Conservation (phyloP, 2,797 vertebrate genomes). For the Acanthornis magna region DNA sequence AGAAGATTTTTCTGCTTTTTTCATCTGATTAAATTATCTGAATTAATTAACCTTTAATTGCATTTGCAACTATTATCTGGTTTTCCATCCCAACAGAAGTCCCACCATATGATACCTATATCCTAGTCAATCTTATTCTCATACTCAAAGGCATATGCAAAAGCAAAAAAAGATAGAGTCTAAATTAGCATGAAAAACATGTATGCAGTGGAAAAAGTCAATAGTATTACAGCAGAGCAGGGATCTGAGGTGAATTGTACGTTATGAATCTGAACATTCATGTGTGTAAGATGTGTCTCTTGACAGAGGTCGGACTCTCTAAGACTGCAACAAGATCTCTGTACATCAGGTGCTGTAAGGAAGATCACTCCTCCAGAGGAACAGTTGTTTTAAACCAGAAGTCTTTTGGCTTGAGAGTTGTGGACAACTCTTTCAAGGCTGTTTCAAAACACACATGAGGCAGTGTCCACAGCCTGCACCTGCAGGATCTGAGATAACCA, state of each 20-base stretch:
- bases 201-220: neutral
- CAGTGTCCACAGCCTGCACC: neutral
- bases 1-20: neutral
- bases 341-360: neutral
- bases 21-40: neutral
- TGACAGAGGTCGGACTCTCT: neutral
- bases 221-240: neutral
- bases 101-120: conserved; percentile 34
- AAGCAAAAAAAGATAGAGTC: neutral
- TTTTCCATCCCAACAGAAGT: conserved; percentile 33
- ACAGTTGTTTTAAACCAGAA: neutral
- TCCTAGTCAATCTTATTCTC: neutral
- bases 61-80: conserved; percentile 20
- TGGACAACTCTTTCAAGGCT: neutral
- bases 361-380: neutral
- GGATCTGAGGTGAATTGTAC: neutral
- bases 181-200: neutral
- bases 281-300: neutral
- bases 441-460: neutral
- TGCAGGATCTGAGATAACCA: neutral
- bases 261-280: neutral
- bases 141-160: neutral
- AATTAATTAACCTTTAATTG: conserved; percentile 57
- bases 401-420: neutral
- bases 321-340: neutral